Conservation (phyloP, 2,888 invertebrate genomes). For the Mimachlamys varia region DNA sequence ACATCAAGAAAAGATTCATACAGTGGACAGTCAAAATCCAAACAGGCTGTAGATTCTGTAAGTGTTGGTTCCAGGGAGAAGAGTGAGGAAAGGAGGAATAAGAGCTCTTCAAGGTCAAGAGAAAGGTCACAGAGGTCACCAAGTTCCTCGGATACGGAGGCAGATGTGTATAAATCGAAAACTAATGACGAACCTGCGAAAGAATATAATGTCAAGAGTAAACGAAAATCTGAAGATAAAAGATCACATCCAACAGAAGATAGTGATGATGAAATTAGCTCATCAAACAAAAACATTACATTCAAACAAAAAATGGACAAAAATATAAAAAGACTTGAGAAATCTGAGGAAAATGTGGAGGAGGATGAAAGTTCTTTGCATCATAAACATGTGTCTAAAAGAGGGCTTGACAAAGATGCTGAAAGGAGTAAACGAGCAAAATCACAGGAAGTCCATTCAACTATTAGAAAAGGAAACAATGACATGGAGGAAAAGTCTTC, state of each 20-base stretch:
- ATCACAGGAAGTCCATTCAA: not conserved
- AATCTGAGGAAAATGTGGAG: not conserved
- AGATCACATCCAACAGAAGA: not conserved
- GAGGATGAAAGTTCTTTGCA: not conserved
- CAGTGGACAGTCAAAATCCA: not conserved
- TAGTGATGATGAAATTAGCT: conserved; percentile 31
- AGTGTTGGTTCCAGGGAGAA: not conserved
- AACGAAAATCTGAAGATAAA: not conserved
- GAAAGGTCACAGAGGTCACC: conserved; percentile 29
- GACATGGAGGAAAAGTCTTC: not conserved
- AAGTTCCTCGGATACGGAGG: conserved; percentile 6
- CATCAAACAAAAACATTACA: not conserved
- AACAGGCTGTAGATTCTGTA: not conserved
- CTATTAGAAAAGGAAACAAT: not conserved
- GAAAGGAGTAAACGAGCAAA: not conserved
- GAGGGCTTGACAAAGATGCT: not conserved
- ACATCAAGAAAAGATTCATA: conserved; percentile 36
- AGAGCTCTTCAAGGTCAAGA: conserved; percentile 10
- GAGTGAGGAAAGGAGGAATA: not conserved
- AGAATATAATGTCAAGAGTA: conserved; percentile 23
- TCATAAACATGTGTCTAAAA: not conserved
- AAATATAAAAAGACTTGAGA: not conserved
- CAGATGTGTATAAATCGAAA: not conserved
- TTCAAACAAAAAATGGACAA: not conserved
- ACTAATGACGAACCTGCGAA: not conserved